phyloP scores from a whole-genome alignment of 2,113 vertebrate species.

The Danionella cerebrum region DNA sequence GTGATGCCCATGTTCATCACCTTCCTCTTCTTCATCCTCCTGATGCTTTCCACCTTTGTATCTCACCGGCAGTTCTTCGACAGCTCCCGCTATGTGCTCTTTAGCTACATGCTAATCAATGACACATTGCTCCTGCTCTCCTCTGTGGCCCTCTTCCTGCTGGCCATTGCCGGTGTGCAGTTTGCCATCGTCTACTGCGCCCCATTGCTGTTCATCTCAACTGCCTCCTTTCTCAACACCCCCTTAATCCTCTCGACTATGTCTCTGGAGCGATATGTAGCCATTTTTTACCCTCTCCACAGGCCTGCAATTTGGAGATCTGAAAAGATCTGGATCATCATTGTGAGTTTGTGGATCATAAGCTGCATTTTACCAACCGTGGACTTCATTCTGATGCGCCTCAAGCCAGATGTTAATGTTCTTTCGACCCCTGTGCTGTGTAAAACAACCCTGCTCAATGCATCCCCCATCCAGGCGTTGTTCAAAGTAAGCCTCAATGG shows the following conservation, averaged over 20 bases:
- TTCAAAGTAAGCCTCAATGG: constrained; percentile 41
- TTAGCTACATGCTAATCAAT: constrained; percentile 64
- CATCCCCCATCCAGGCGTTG: constrained; percentile 45
- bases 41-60: constrained; percentile 61
- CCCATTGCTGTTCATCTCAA: constrained; percentile 54
- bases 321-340: constrained; percentile 57
- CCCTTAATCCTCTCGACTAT: constrained; percentile 62
- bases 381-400: constrained; percentile 37
- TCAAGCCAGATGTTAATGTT: neutral
- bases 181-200: constrained; percentile 45
- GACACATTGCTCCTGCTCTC: constrained; percentile 59
- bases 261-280: constrained; percentile 68
- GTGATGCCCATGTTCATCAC: constrained; percentile 55
- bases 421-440: constrained; percentile 40
- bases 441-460: neutral
- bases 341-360: constrained; percentile 48
- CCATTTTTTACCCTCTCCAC: constrained; percentile 61
- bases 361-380: constrained; percentile 41
- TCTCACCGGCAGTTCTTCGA: constrained; percentile 60
- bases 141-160: constrained; percentile 61
- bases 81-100: constrained; percentile 63
- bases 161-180: constrained; percentile 45
- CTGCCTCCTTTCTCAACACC: constrained; percentile 57
- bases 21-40: constrained; percentile 54
- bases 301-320: constrained; percentile 50